phyloP scores from a whole-genome alignment of 23 tunicate genomes.

The Trididemnum nubilum region DNA sequence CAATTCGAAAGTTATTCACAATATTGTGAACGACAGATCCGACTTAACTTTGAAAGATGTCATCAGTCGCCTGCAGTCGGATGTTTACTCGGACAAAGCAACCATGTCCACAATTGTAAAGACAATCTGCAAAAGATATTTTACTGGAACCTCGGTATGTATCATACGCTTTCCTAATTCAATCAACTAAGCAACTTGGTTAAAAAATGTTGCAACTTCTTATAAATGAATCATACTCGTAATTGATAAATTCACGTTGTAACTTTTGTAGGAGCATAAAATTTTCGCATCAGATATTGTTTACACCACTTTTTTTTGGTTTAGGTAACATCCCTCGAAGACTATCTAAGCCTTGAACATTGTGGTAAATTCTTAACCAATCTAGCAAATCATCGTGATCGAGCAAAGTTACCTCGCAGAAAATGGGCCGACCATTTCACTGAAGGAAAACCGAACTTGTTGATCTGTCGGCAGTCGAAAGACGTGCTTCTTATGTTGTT shows the following conservation, averaged over 20 bases:
- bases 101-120: not conserved
- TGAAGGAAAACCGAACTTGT: conserved; percentile 48
- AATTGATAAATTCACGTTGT: no score
- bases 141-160: not conserved
- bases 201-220: no score
- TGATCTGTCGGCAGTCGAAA: conserved; percentile 29
- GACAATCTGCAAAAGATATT: not conserved
- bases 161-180: no score
- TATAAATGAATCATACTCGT: no score
- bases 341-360: conserved; percentile 36
- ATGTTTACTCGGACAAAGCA: not conserved
- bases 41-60: conserved; percentile 43
- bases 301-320: no score
- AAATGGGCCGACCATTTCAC: not conserved
- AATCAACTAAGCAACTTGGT: no score
- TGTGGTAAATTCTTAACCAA: conserved; percentile 22
- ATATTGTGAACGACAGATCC: conserved; percentile 33
- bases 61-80: conserved; percentile 8
- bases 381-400: not conserved
- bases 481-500: conserved; percentile 31
- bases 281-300: no score
- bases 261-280: no score
- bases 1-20: conserved; percentile 13
- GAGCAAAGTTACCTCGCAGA: not conserved
- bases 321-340: conserved; percentile 36